Evolutionary conservation across 2,113 vertebrate genomes (phyloP).

Genomic region (Daubentonia madagascariensis): DNA sequence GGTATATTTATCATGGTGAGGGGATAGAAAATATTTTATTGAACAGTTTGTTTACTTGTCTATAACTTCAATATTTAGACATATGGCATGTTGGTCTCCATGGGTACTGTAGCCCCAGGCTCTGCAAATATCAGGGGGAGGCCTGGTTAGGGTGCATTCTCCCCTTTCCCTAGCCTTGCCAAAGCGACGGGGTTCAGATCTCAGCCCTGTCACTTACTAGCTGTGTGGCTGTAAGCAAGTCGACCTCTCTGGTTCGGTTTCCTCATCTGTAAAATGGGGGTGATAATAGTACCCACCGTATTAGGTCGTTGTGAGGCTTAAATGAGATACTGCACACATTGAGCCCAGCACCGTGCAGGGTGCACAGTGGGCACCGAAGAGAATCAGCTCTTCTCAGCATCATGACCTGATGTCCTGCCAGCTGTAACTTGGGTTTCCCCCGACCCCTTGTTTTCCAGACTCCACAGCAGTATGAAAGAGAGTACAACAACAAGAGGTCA

Average conservation of each 20-base stretch:
- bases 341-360: neutral
- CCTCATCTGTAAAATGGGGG: neutral
- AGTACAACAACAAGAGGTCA: slow-evolving; percentile 93
- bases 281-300: neutral
- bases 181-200: neutral
- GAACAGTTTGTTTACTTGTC: neutral
- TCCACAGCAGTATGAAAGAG: slow-evolving; percentile 95
- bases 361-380: neutral
- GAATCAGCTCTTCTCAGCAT: neutral
- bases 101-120: neutral
- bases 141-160: neutral
- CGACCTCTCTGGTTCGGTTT: neutral
- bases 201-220: neutral
- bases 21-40: neutral
- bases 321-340: neutral
- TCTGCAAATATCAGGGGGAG: neutral
- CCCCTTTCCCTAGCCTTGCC: neutral
- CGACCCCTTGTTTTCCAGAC: slow-evolving; percentile 83
- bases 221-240: neutral
- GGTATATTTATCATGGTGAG: neutral
- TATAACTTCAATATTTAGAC: neutral
- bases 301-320: neutral
- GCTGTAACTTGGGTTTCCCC: neutral
- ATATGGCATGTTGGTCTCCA: neutral
- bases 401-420: fast-evolving